Evolutionary conservation across 2,113 vertebrate genomes (phyloP), one percentile per base, ranked within the genome.

Genomic region (Irena cyanogastra): DNA sequence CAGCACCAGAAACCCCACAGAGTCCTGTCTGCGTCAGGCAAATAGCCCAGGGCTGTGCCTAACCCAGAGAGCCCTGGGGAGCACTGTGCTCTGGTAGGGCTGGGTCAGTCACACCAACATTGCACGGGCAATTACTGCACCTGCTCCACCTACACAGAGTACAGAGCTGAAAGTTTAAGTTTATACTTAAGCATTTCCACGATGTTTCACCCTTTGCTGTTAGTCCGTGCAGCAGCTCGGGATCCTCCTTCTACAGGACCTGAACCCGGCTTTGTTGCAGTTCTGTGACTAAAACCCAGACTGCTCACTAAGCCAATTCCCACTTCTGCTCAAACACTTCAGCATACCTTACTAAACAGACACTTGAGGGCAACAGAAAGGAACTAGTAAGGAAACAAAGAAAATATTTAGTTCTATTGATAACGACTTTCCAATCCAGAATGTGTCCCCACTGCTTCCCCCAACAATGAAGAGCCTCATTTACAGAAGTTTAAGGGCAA

Each of bases 61-160:
- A 8, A 16, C 8, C 42, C 5, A 1, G 2, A 33, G 50, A 19
- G 16, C 8, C 16, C 12, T 14, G 22, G 24, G n/a, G 35, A 61
- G 21, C n/a, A 2, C n/a, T 0, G 11, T 1, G 3, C 37, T 37
- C 19, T 0, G 16, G 17, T 0, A 26, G 10, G 28, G 49, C 72
- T 49, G 53, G 15, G 16, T 35, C 16, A 44, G 28, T 13, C 10
- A 12, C 8, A 54, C 5, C 47, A 39, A 44, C 53, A 8, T 35
- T 6, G 7, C 11, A 9, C 15, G 13, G 17, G 57, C 41, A 54
- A 24, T 9, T 35, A 13, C 52, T 13, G 30, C 42, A 26, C 37
- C 3, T 2, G 39, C 28, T 28, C 52, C 52, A 66, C 56, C 17
- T 21, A 19, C 33, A 31, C 44, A 13, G 39, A 60, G 22, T 1